Evolutionary conservation across 2,113 vertebrate species (phyloP).

Genomic region (Sitta europaea): DNA sequence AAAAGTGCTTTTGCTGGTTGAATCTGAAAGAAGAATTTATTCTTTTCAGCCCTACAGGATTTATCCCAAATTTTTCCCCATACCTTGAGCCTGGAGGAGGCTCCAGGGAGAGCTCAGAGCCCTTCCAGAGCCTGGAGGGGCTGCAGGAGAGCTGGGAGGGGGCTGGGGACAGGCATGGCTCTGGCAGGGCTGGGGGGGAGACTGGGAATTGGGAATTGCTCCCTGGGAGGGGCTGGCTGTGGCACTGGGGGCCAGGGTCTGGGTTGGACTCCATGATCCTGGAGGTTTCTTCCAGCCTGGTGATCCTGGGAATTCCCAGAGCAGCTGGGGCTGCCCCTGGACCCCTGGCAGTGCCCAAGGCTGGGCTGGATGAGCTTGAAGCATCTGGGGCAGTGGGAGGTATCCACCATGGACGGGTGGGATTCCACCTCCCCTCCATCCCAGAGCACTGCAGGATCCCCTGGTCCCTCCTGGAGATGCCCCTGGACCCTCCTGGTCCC

Average conservation of each 20-base stretch:
- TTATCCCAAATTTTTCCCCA: constrained; percentile 52
- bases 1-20: neutral
- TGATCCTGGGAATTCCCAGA: neutral
- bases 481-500: too few relatives aligned
- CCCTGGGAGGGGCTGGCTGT: neutral
- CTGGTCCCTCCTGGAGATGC: neutral
- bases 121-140: rapidly evolving
- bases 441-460: neutral
- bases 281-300: too few relatives aligned
- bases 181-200: rapidly evolving
- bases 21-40: neutral
- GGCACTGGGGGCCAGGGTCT: too few relatives aligned
- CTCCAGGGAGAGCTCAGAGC: neutral
- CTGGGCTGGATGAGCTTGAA: neutral
- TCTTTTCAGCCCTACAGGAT: neutral
- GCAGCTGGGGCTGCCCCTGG: neutral
- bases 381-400: neutral
- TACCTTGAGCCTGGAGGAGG: neutral
- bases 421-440: rapidly evolving
- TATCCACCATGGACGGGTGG: neutral
- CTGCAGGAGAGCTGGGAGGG: neutral
- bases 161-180: neutral
- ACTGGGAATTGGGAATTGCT: neutral
- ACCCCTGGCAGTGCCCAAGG: neutral
- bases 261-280: too few relatives aligned